These are phyloP conservation scores for Acleris cristana DNA, from an alignment of 2,888 invertebrate species.

Conservation along the genomic window DNA sequence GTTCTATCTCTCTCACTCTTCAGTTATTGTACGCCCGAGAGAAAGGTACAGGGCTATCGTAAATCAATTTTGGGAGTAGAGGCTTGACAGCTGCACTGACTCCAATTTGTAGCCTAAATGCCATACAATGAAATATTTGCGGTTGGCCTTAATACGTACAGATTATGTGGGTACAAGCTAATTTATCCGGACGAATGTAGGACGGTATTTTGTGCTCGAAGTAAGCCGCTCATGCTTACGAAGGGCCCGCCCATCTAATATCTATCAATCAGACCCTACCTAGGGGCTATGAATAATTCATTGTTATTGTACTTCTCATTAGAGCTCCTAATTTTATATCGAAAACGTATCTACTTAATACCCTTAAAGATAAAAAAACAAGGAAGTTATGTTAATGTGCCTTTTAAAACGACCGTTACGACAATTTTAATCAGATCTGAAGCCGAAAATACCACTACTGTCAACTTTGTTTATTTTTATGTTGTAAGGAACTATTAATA, in stretches of 20 bases:
- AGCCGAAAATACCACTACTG: slow-evolving; percentile 26
- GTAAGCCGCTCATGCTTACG: slow-evolving; percentile 30
- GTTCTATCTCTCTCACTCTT: too few species aligned
- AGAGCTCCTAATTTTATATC: slow-evolving; percentile 55
- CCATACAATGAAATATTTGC: slow-evolving; percentile 44
- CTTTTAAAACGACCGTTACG: slow-evolving; percentile 16
- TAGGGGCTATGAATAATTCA: slow-evolving; percentile 59
- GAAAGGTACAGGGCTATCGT: too few species aligned
- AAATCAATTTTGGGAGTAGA: slow-evolving; percentile 4
- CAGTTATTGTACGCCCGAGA: too few species aligned
- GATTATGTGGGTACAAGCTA: slow-evolving; percentile 32
- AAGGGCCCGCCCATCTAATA: slow-evolving; percentile 48
- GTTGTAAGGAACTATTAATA: slow-evolving; percentile 30
- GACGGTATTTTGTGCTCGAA: slow-evolving; percentile 31
- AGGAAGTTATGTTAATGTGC: slow-evolving; percentile 30
- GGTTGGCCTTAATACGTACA: slow-evolving; percentile 38
- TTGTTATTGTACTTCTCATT: slow-evolving; percentile 55
- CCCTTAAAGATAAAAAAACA: slow-evolving; percentile 39
- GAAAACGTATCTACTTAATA: slow-evolving; percentile 64
- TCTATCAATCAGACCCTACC: slow-evolving; percentile 54
- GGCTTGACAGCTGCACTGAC: slow-evolving; percentile 52
- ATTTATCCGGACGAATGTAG: slow-evolving; percentile 28
- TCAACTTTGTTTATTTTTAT: slow-evolving; percentile 32
- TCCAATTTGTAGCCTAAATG: slow-evolving; percentile 56
- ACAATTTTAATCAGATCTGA: slow-evolving; percentile 17